Conservation (phyloP, 1,140 invertebrate genomes). For the Musca domestica region DNA sequence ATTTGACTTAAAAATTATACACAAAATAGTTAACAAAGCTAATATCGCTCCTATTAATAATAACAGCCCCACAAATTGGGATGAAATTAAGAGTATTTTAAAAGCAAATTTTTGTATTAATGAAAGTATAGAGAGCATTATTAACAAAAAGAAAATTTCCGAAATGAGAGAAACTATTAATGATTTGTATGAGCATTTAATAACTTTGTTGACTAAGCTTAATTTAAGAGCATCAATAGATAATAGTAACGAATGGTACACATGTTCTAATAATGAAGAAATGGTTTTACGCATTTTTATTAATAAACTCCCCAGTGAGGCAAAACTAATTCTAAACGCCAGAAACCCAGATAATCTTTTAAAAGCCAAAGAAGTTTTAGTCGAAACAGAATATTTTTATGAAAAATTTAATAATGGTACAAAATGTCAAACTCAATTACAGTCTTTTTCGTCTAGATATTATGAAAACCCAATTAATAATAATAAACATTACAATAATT, state of each 20-base stretch:
- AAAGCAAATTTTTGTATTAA: no score
- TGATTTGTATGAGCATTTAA: neutral
- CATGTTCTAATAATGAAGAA: no score
- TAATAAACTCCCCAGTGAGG: neutral
- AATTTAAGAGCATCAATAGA: neutral
- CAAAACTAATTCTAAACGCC: neutral
- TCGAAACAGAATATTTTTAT: slow-evolving; percentile 5
- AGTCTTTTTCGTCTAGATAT: no score
- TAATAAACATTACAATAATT: neutral
- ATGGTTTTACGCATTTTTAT: neutral
- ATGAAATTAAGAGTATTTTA: no score
- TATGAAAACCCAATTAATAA: no score
- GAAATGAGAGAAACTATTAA: neutral
- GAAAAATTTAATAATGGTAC: slow-evolving; percentile 21
- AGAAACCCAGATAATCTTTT: neutral
- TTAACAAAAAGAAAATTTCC: no score
- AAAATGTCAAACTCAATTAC: neutral
- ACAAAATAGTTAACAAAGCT: no score
- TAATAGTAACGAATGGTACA: neutral
- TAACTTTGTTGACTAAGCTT: neutral
- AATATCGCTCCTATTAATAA: no score
- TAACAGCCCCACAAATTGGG: no score
- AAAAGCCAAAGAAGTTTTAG: no score
- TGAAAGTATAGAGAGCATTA: no score
- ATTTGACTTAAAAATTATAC: no score